Percentiles rank a stretch among this genome's conserved stretches.
These are phyloP conservation scores for Chunga burmeisteri DNA, from an alignment of 2,113 vertebrate species.

Conservation along the genomic window DNA sequence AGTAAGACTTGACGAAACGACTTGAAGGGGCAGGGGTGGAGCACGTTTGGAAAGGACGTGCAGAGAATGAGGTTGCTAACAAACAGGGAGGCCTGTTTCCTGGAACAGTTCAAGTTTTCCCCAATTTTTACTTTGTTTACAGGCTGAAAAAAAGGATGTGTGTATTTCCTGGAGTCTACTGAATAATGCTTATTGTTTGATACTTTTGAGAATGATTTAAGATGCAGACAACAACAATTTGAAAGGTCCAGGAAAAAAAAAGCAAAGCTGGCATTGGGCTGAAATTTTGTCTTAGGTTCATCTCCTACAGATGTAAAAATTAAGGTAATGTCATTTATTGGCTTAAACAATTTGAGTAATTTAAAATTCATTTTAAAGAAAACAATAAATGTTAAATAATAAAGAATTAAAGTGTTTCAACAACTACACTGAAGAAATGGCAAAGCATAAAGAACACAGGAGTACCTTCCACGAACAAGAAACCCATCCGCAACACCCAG, in stretches of 20 bases:
- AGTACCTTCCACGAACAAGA: background rate
- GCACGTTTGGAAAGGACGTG: background rate
- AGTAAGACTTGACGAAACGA: background rate
- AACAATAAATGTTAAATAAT: background rate
- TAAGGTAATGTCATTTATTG: background rate
- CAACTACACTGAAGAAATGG: background rate
- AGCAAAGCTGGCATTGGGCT: background rate
- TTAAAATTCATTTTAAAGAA: background rate
- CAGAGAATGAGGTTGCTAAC: background rate
- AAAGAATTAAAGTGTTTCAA: background rate
- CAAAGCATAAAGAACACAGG: background rate
- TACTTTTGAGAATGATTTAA: background rate
- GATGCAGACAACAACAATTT: background rate
- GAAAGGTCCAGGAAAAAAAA: background rate
- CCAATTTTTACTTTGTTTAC: background rate
- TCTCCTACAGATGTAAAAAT: background rate
- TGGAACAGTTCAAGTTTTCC: background rate
- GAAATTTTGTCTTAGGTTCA: background rate
- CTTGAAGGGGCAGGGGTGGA: background rate
- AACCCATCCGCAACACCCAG: background rate
- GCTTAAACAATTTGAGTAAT: background rate
- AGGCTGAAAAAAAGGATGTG: background rate
- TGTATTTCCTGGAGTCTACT: constrained; percentile 4
- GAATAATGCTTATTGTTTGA: background rate
- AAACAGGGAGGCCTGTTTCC: background rate